Base-by-base conservation (phyloP, 2,797 vertebrate species). In the Tamandua tetradactyla region DNA sequence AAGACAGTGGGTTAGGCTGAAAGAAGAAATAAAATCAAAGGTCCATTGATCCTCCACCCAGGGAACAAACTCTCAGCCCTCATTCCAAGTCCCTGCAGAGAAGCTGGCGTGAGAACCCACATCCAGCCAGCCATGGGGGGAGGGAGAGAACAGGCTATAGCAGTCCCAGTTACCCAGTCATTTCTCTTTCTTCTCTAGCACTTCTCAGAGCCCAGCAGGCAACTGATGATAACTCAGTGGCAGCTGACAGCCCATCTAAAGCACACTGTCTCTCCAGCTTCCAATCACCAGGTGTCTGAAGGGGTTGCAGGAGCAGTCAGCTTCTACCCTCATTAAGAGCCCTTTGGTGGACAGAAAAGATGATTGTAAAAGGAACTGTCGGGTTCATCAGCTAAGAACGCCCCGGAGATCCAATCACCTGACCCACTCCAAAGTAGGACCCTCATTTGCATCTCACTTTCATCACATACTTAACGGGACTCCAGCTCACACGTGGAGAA, bases 201-300 rank as follows among this genome's bases (percentile, higher is more conserved):
- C 44, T 74, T n/a, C 87, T 69, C 64, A 8, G 30, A 80, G 80
- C 76, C 87, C 91, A 87, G 96, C 95, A 94, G 96, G 96, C 86
- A 80, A 93, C 91, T 75, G 95, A 89, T 87, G 92, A 93, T 78
- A 86, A 94, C 84, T 86, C 90, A n/a, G 80, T 7, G 61, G 94
- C n/a, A 22, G 62, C 96, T 94, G 91, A 89, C 95, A 84, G 89
- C 10, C 64, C n/a, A 4, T 55, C 84, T 68, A 55, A 75, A 93
- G 90, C 64, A 49, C 59, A 0, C 72, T 88, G 88, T 90, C 94
- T 92, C 95, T 90, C 80, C 2, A 6, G 85, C 75, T 68, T 96
- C 95, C 92, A 78, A 76, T 93, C 97, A 91, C 94, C 95, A 94
- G 96, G 95, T 92, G 69, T 87, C 94, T 93, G 84, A 93, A 93